Evolutionary conservation across 2,797 vertebrate genomes (phyloP).

Genomic region (Crocodylus rhombifer): DNA sequence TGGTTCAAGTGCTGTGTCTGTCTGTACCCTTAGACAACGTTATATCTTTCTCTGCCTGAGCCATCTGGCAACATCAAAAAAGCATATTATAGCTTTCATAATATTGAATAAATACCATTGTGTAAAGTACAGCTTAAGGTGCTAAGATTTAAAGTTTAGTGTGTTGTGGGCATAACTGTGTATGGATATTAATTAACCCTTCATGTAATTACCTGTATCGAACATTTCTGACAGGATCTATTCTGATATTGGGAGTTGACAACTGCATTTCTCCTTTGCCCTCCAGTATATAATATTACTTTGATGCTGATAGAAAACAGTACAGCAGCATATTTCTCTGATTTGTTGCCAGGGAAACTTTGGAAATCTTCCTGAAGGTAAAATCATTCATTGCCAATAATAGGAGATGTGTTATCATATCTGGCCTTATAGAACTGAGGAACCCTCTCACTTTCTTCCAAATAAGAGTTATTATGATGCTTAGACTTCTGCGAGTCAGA

Average conservation of each 20-base stretch:
- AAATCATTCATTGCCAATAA: neutral
- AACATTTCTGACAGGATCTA: slow-evolving; percentile 31
- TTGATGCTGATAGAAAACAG: neutral
- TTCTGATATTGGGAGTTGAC: neutral
- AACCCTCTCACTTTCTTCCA: neutral
- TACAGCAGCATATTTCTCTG: slow-evolving; percentile 3
- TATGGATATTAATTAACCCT: slow-evolving; percentile 62
- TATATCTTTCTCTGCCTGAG: neutral
- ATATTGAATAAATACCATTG: too few species aligned
- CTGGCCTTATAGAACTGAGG: too few species aligned
- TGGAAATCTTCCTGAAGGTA: neutral
- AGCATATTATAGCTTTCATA: neutral
- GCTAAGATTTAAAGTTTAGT: slow-evolving; percentile 17
- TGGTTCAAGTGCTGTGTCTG: too few species aligned
- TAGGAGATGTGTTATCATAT: neutral
- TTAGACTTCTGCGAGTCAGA: neutral
- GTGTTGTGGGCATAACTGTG: slow-evolving; percentile 19
- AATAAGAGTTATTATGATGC: neutral
- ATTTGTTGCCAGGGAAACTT: neutral
- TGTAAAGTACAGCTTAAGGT: neutral
- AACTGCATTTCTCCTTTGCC: neutral
- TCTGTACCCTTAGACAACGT: too few species aligned
- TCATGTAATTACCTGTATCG: neutral
- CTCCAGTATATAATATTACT: slow-evolving; percentile 28
- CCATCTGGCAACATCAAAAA: slow-evolving; percentile 54